phyloP scores from a whole-genome alignment of 2,797 vertebrate species.

The Pantherophis vulpinus region DNA sequence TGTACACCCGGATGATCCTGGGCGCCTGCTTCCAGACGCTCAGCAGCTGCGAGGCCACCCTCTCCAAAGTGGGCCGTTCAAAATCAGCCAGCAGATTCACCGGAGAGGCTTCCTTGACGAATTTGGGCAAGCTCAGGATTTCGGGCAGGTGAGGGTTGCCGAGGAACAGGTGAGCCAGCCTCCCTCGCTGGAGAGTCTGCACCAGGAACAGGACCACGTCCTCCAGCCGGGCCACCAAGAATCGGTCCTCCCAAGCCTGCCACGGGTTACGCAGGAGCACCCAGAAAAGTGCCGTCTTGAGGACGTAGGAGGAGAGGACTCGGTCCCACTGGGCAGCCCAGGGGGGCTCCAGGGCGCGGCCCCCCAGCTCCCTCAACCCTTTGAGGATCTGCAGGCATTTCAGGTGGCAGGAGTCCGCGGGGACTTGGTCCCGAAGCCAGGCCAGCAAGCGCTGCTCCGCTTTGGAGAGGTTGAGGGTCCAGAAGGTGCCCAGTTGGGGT shows the following conservation, averaged over 20 bases:
- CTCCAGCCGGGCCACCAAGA: constrained; percentile 77
- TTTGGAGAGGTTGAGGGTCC: constrained; percentile 77
- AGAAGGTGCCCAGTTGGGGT: constrained; percentile 60
- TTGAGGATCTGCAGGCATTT: constrained; percentile 85
- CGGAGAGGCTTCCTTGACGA: constrained; percentile 71
- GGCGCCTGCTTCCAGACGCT: constrained; percentile 80
- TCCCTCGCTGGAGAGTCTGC: constrained; percentile 70
- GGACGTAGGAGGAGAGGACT: constrained; percentile 78
- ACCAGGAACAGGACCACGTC: constrained; percentile 76
- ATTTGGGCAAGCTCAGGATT: constrained; percentile 73
- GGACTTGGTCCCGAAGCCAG: constrained; percentile 76
- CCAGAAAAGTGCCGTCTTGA: constrained; percentile 80
- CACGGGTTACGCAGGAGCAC: constrained; percentile 70
- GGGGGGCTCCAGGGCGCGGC: constrained; percentile 70
- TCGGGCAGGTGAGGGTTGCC: constrained; percentile 70
- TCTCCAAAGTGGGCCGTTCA: constrained; percentile 68
- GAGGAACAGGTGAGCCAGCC: constrained; percentile 79
- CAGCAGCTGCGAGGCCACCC: constrained; percentile 70
- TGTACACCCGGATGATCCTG: constrained; percentile 74
- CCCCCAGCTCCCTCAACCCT: constrained; percentile 78
- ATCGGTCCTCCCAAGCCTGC: constrained; percentile 76
- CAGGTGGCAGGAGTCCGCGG: constrained; percentile 79
- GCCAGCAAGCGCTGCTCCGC: constrained; percentile 81
- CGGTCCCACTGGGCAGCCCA: constrained; percentile 73
- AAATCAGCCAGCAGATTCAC: constrained; percentile 79